A percentile compares a stretch with the other conserved stretches of the same genome.
These are phyloP conservation scores for Benthosema pterotum DNA, from an alignment of 2,797 vertebrate genomes.

Conservation along the genomic window DNA sequence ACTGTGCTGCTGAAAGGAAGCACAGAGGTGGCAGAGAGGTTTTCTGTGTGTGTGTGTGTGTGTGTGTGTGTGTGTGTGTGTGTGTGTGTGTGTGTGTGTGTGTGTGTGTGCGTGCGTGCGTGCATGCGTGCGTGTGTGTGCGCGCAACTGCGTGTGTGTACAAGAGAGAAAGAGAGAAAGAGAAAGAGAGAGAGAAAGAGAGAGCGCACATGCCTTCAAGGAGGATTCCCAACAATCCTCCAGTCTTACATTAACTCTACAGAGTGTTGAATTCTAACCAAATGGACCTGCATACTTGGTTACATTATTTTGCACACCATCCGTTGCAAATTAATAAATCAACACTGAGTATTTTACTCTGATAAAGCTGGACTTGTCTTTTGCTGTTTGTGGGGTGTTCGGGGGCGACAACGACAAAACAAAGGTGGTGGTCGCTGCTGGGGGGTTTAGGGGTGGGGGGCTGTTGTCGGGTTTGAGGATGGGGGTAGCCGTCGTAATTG, in stretches of 20 bases:
- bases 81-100: conserved; percentile 29
- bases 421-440: conserved; percentile 60
- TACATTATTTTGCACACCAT: too few relatives aligned
- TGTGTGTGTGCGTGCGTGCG: conserved; percentile 21
- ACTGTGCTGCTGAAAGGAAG: conserved; percentile 91
- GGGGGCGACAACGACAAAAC: conserved; percentile 1
- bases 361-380: conserved; percentile 64
- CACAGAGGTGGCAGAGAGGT: conserved; percentile 87
- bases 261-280: too few relatives aligned
- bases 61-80: conserved; percentile 41
- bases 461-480: conserved; percentile 61
- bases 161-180: conserved; percentile 6
- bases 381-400: conserved; percentile 48
- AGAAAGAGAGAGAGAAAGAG: conserved; percentile 17
- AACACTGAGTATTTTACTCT: too few relatives aligned
- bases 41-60: conserved; percentile 69
- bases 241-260: too few relatives aligned
- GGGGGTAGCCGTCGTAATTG: conserved; percentile 91
- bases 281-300: too few relatives aligned
- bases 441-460: conserved; percentile 19
- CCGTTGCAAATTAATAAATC: too few relatives aligned
- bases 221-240: conserved; percentile 71
- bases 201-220: conserved; percentile 78
- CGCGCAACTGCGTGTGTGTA: background rate
- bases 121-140: background rate